A percentile compares a stretch with the other conserved stretches of the same genome.
Conservation (phyloP, 37 sponge, comb jelly and placozoan species). For the Haliclona indistincta region DNA sequence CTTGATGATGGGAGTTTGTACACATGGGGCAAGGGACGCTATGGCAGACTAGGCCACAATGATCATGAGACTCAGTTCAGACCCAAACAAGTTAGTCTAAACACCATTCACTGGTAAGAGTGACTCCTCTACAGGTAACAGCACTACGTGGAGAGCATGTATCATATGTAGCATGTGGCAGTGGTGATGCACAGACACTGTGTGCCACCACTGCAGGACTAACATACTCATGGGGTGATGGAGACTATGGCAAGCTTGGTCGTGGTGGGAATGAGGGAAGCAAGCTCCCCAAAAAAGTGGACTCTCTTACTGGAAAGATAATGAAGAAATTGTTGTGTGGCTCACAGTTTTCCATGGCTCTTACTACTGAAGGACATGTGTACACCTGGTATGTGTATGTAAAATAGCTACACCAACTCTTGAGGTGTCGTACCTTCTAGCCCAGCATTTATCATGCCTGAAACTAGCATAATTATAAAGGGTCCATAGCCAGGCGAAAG, state of each 20-base stretch:
- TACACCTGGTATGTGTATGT: slow-evolving; percentile 85
- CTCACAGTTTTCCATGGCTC: slow-evolving; percentile 96
- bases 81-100: slow-evolving; percentile 79
- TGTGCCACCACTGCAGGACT: slow-evolving; percentile 58
- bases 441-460: not conserved
- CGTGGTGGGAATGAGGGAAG: slow-evolving; percentile 94
- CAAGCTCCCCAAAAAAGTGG: slow-evolving; percentile 84
- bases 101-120: not conserved
- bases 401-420: not conserved
- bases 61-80: slow-evolving; percentile 85
- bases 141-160: slow-evolving; percentile 71
- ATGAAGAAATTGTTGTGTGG: slow-evolving; percentile 87
- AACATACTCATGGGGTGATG: slow-evolving; percentile 97
- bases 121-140: slow-evolving; percentile 49
- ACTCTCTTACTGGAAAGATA: slow-evolving; percentile 56
- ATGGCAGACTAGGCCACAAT: slow-evolving; percentile 95
- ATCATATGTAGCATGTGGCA: slow-evolving; percentile 85
- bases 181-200: slow-evolving; percentile 95
- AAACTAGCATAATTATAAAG: not conserved
- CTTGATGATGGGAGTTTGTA: slow-evolving; percentile 78
- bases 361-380: slow-evolving; percentile 79
- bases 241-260: slow-evolving; percentile 97
- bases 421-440: not conserved
- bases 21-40: slow-evolving; percentile 98
- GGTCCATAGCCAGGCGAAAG: too few relatives aligned